Percentiles rank a stretch among this genome's conserved stretches.
phyloP scores from a whole-genome alignment of 1,140 invertebrate genomes.

The Eumaeus atala region DNA sequence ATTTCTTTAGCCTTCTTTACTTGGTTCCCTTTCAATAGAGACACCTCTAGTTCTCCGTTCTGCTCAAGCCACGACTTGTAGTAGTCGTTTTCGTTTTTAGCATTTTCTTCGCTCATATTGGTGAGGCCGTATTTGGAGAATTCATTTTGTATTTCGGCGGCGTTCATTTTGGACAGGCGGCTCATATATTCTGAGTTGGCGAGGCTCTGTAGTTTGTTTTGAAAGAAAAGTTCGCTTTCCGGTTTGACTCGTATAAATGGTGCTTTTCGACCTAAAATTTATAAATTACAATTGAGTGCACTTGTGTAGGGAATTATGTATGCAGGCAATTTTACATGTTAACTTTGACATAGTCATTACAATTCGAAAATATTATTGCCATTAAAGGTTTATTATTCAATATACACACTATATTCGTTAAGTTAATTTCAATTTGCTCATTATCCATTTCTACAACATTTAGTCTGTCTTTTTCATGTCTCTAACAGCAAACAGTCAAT shows the following conservation, averaged over 20 bases:
- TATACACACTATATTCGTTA: no score
- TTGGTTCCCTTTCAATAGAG: constrained; percentile 51
- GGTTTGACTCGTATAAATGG: constrained; percentile 55
- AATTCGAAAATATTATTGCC: no score
- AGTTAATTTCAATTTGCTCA: no score
- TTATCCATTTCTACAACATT: no score
- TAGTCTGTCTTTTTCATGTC: no score
- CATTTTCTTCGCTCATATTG: constrained; percentile 31
- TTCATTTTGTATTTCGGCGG: constrained; percentile 48
- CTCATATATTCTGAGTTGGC: constrained; percentile 51
- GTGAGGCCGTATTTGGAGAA: constrained; percentile 58
- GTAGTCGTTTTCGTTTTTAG: constrained; percentile 58
- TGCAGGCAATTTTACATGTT: no score
- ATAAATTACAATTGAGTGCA: no score
- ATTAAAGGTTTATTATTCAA: no score
- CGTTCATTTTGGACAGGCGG: constrained; percentile 54
- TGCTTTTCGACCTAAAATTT: constrained; percentile 40
- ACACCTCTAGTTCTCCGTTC: constrained; percentile 68
- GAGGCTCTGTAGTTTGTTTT: constrained; percentile 52
- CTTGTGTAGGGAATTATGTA: no score
- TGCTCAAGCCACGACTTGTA: constrained; percentile 69
- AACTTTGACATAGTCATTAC: no score
- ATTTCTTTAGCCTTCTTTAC: constrained; percentile 40
- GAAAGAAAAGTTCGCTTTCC: constrained; percentile 61
- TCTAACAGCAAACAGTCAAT: no score